Percentiles rank a stretch among this genome's conserved stretches.
These are phyloP conservation scores for Sibirionetta formosa DNA, from an alignment of 2,797 vertebrate genomes.

Conservation along the genomic window DNA sequence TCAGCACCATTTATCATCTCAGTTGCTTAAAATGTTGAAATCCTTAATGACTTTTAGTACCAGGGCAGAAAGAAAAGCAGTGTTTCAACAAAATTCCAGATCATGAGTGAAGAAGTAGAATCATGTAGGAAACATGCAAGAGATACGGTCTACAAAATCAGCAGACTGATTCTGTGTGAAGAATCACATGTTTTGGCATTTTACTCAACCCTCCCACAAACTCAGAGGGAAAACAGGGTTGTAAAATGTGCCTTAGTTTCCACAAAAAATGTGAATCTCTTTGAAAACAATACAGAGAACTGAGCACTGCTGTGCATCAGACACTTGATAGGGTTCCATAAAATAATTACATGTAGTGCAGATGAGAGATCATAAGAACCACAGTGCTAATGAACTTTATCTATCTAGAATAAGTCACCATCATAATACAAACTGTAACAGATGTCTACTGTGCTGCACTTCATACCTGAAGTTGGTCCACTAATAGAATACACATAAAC, in stretches of 20 bases:
- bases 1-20: neutral
- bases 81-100: neutral
- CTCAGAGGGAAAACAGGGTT: neutral
- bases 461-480: slow-evolving; percentile 65
- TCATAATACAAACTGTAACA: slow-evolving; percentile 14
- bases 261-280: neutral
- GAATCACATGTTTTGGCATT: neutral
- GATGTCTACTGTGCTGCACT: slow-evolving; percentile 56
- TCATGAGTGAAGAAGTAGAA: neutral
- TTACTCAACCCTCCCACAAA: neutral
- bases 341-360: slow-evolving; percentile 6
- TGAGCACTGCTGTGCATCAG: neutral
- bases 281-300: slow-evolving; percentile 36
- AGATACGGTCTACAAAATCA: neutral
- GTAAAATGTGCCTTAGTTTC: neutral
- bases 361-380: slow-evolving; percentile 3
- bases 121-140: neutral
- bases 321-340: neutral
- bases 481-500: slow-evolving; percentile 48
- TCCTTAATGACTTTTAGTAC: neutral
- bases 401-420: slow-evolving; percentile 23
- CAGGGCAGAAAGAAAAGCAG: neutral
- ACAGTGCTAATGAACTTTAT: neutral
- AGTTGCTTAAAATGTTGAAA: neutral
- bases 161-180: neutral